Evolutionary conservation across 2,888 invertebrate genomes (phyloP), one percentile per base, ranked within the genome.

Genomic region (Agonopterix heracliana): DNA sequence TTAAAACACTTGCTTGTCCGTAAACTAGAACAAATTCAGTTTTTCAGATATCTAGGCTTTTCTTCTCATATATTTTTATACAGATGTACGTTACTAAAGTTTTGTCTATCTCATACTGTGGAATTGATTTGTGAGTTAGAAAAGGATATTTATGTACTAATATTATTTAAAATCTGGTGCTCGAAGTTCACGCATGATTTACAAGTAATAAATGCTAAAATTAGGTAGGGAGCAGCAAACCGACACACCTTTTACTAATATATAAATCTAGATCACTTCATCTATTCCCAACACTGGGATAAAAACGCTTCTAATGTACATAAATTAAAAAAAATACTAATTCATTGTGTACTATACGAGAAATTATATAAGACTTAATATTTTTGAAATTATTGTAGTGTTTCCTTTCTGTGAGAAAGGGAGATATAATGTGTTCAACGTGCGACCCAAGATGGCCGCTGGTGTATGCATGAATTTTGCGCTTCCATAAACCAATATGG

Each of bases 341-440:
- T 64, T 62, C 59, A 66, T 57, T 64, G 64, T 72, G 66, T 74
- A 73, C 57, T 64, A 71, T 71, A 74, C 64, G 60, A 68, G 61
- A 62, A 61, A 64, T 75, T 70, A 67, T 67, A 64, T 78, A 78
- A 79, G 75, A 78, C 71, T 81, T 76, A 70, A 78, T 81, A 81
- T 81, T 81, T 81, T 81, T 79, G 76, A 80, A 81, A 78, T 65
- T 79, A 78, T 74, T 74, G 70, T 78, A 77, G 76, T 66, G 61
- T 68, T 71, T 76, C 65, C 68, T 74, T 69, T 72, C 71, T 71
- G 36, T 54, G 63, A 68, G 68, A 59, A 63, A 61, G 60, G 56
- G 52, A 34, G 47, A 53, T 46, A 44, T 50, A 51, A 49, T 44
- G 55, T 54, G n/a, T 51, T 26, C 26, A 26, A 26, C 2, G 26